Evolutionary conservation across 2,797 vertebrate species (phyloP).

Genomic region (Smutsia temminckii): DNA sequence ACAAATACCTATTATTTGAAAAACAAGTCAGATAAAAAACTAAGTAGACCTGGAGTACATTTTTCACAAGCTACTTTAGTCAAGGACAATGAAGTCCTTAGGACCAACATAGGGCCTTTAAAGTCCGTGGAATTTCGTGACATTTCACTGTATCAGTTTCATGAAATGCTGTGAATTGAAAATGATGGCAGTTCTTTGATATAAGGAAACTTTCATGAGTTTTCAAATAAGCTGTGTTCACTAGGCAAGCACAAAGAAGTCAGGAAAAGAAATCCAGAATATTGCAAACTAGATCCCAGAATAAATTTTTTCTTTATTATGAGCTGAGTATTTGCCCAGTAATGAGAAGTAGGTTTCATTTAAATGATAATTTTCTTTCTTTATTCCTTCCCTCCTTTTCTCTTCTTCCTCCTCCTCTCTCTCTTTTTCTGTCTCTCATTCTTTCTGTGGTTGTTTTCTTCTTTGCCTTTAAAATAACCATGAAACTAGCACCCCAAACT

Average conservation of each 20-base stretch:
- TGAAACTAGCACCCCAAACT: neutral
- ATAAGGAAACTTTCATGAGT: conserved; percentile 46
- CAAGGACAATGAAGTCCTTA: conserved; percentile 68
- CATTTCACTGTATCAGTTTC: conserved; percentile 56
- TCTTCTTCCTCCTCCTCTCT: rapidly evolving
- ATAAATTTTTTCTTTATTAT: neutral
- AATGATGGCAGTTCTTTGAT: conserved; percentile 58
- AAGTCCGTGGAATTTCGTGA: conserved; percentile 70
- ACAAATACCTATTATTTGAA: conserved; percentile 66
- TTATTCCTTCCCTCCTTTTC: neutral
- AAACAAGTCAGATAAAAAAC: conserved; percentile 74
- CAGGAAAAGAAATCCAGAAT: conserved; percentile 45
- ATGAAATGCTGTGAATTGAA: conserved; percentile 42
- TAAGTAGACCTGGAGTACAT: conserved; percentile 30
- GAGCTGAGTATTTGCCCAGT: neutral
- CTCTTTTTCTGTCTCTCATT: too few species aligned
- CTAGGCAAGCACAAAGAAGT: neutral
- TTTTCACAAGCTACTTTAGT: conserved; percentile 65
- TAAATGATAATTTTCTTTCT: neutral
- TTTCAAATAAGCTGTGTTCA: conserved; percentile 62
- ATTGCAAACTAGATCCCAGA: conserved; percentile 28
- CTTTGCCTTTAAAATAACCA: neutral
- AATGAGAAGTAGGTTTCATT: neutral
- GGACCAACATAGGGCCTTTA: conserved; percentile 69
- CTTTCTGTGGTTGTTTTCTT: neutral